A percentile compares a stretch with the other conserved stretches of the same genome.
Evolutionary conservation across 2,888 invertebrate species (phyloP).

Genomic region (Peribatodes rhomboidaria): DNA sequence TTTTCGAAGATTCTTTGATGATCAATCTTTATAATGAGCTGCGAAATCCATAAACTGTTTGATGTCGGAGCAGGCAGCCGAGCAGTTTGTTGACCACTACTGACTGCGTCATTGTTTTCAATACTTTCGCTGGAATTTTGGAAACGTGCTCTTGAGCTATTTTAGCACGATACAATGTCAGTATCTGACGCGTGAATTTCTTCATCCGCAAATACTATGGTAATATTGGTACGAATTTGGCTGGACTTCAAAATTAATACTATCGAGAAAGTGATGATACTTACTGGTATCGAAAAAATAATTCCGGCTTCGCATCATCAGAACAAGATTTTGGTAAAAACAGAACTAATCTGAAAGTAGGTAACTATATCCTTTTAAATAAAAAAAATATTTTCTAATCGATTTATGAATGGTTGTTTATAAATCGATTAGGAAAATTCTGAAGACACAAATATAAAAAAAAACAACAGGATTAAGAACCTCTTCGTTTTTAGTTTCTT

Average conservation of each 20-base stretch:
- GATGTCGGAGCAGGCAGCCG: conserved; percentile 12
- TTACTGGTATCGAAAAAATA: background rate
- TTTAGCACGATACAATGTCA: conserved; percentile 61
- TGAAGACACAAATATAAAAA: too few species aligned
- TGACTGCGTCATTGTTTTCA: conserved; percentile 49
- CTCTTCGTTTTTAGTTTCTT: too few species aligned
- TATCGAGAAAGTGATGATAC: background rate
- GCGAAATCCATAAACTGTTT: conserved; percentile 32
- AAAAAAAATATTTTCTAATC: too few species aligned
- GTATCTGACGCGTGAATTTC: conserved; percentile 58
- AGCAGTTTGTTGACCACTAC: conserved; percentile 32
- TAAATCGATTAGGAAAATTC: too few species aligned
- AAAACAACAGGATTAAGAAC: too few species aligned
- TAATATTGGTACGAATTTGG: conserved; percentile 48
- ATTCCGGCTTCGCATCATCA: too few species aligned
- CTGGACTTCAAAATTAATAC: conserved; percentile 35
- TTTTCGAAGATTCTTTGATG: conserved; percentile 24
- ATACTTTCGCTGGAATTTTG: conserved; percentile 51
- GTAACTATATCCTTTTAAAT: too few species aligned
- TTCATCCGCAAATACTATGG: conserved; percentile 53
- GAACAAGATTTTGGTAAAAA: too few species aligned
- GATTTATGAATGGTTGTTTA: too few species aligned
- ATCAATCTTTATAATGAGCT: conserved; percentile 35
- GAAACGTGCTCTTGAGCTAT: conserved; percentile 59
- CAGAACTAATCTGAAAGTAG: too few species aligned